Evolutionary conservation across 1,140 invertebrate species (phyloP), one percentile per base, ranked within the genome.

Genomic region (Berghia stephanieae): DNA sequence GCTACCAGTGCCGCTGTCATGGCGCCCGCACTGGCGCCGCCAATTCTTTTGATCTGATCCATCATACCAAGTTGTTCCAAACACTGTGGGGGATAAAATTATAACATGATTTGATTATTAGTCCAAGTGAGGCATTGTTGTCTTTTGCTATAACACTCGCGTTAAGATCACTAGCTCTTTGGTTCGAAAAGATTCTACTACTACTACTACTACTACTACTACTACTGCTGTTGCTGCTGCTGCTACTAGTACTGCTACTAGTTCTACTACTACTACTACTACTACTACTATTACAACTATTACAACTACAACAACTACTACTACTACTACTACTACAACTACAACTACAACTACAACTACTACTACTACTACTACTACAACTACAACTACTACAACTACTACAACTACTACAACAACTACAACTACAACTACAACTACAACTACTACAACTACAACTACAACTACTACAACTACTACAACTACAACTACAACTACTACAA

Each of bases 301-400:
- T 68, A 68, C 66, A 36, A 68, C 34, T 34, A 36, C 66, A 36
- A 68, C 66, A 36, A 68, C 66, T 68, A 68, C 66, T 68, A 68
- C 66, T 68, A 68, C 66, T 68, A 68, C 66, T 78, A 76, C 63
- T 73, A 52, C 76, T 67, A 63, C 43, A 27, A 74, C 36, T 13
- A 27, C 67, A 27, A 46, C 71, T n/a, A 63, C 70, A 43, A 68
- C 46, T 31, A 72, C 43, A 27, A 43, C 18, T 38, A 6, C 46
- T 52, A 49, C 71, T 55, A 78, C 34, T 63, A 43, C 70, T 34
- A 38, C 44, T 38, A 78, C 60, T 44, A 78, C 43, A 70, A 68
- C 34, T 42, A 46, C 40, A 31, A 36, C 16, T 43, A 66, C 6
- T 66, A 46, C 10, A 36, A 60, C 72, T 10, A 67, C 73, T 31